These are phyloP conservation scores for Aelia acuminata DNA, from an alignment of 2,888 invertebrate species.

Conservation along the genomic window DNA sequence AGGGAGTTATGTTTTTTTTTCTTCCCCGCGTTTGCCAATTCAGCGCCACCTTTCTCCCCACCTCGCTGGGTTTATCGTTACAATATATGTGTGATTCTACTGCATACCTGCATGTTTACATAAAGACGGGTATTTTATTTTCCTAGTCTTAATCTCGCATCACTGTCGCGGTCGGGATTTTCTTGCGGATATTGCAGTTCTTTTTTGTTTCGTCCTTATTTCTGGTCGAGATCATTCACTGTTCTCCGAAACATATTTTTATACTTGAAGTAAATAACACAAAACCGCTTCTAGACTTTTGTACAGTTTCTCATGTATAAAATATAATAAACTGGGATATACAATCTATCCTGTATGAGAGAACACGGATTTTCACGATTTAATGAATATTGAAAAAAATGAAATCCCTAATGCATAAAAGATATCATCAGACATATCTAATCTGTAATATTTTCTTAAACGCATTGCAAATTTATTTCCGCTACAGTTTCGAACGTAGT, in stretches of 20 bases:
- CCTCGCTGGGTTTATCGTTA: neutral
- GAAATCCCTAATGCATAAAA: neutral
- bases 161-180: neutral
- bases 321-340: neutral
- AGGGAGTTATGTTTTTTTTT: neutral
- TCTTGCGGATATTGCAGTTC: slow-evolving; percentile 28
- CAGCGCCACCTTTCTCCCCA: neutral
- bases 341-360: neutral
- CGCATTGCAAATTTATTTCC: slow-evolving; percentile 19
- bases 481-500: neutral
- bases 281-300: neutral
- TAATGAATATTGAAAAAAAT: neutral
- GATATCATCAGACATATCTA: neutral
- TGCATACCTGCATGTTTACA: slow-evolving; percentile 45
- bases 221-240: neutral
- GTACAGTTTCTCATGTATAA: too few relatives aligned
- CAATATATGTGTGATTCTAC: slow-evolving; percentile 25
- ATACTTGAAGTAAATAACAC: neutral
- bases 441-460: neutral
- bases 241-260: neutral
- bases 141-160: slow-evolving; percentile 36
- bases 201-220: neutral
- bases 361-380: neutral
- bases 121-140: slow-evolving; percentile 46
- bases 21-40: slow-evolving; percentile 26